Evolutionary conservation across 2,888 invertebrate genomes (phyloP).

Genomic region (Acanthococcus lagerstroemiae): DNA sequence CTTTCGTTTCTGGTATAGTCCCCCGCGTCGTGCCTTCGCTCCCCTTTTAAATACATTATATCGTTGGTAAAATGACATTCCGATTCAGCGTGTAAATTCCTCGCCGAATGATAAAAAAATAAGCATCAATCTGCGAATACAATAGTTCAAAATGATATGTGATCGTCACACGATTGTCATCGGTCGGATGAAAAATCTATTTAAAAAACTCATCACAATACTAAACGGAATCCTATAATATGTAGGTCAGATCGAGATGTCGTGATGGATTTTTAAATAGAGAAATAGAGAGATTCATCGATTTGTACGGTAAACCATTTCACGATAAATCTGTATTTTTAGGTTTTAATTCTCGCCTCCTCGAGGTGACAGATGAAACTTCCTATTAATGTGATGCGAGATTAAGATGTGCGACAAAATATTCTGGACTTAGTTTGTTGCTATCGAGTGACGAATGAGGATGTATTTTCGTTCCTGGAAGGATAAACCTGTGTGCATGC

Average conservation of each 20-base stretch:
- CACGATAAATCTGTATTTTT: not conserved
- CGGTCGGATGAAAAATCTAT: conserved; percentile 15
- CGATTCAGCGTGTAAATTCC: conserved; percentile 25
- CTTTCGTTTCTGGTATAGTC: not conserved
- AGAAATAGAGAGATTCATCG: not conserved
- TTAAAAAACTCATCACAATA: conserved; percentile 16
- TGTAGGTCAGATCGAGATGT: conserved; percentile 10
- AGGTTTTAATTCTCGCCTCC: no score
- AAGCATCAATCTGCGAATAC: conserved; percentile 9
- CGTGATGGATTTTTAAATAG: conserved; percentile 22
- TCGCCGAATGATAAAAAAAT: not conserved
- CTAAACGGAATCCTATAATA: conserved; percentile 5
- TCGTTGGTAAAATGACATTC: conserved; percentile 15
- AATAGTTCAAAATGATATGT: conserved; percentile 20
- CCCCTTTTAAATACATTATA: not conserved
- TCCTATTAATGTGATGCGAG: no score
- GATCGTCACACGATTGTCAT: conserved; percentile 28
- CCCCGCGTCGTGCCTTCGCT: not conserved
- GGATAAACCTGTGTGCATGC: no score
- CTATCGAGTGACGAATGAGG: no score
- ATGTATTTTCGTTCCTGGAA: no score
- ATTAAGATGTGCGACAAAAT: no score
- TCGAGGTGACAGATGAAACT: no score
- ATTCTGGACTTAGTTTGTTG: no score
- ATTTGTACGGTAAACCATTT: not conserved